Conservation (phyloP, 2,888 invertebrate species). For the Dynastes grantii region DNA sequence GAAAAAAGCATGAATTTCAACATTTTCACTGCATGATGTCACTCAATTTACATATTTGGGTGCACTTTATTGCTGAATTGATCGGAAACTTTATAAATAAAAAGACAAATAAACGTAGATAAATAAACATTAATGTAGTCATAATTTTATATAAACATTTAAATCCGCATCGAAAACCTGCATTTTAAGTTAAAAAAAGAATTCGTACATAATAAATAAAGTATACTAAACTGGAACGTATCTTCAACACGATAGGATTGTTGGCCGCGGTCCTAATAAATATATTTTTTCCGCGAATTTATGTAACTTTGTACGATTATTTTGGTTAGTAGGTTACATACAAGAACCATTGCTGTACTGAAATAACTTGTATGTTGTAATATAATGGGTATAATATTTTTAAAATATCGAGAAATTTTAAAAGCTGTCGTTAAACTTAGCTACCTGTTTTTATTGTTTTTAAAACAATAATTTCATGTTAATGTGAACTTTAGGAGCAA, state of each 20-base stretch:
- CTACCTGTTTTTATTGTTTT: no score
- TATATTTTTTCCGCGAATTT: background rate
- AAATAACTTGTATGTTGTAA: no score
- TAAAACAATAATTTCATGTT: no score
- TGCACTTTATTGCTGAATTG: background rate
- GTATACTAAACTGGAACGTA: background rate
- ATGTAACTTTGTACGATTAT: background rate
- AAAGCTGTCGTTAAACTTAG: no score
- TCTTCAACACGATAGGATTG: background rate
- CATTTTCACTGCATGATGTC: background rate
- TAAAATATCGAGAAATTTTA: no score
- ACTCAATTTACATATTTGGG: background rate
- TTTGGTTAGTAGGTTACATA: background rate
- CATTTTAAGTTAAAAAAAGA: background rate
- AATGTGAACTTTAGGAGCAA: no score
- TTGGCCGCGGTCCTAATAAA: background rate
- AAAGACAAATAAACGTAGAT: no score
- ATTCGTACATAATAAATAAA: background rate
- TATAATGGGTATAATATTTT: no score
- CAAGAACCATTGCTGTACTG: background rate
- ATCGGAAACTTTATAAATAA: background rate
- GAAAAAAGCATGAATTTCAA: background rate
- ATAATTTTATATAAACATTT: no score
- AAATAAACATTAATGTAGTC: no score
- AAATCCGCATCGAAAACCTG: background rate